phyloP scores from a whole-genome alignment of 2,888 invertebrate species.

The Agrochola circellaris region DNA sequence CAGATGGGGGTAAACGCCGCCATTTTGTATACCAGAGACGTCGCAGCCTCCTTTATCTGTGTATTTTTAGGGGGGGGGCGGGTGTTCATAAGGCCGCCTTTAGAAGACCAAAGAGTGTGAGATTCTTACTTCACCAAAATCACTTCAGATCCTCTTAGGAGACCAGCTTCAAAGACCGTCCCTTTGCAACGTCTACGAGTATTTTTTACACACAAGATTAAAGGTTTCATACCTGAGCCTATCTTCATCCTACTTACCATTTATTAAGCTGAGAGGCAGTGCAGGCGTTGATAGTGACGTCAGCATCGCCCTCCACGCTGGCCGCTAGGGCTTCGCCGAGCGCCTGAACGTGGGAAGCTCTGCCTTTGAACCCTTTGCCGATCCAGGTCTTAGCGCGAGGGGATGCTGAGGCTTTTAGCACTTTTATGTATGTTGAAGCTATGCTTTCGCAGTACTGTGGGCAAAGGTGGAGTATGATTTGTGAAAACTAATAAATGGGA shows the following conservation, averaged over 20 bases:
- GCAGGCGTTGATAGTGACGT: conserved; percentile 77
- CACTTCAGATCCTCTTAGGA: not conserved
- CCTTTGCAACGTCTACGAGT: not conserved
- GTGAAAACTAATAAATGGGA: not conserved
- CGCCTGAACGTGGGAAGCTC: conserved; percentile 84
- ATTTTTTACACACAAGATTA: not conserved
- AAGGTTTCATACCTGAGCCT: not conserved
- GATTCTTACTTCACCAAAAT: not conserved
- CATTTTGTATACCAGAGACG: no score
- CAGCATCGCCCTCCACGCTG: conserved; percentile 77
- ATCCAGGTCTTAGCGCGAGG: conserved; percentile 80
- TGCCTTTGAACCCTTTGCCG: conserved; percentile 84
- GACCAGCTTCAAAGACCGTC: not conserved
- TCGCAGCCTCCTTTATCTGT: no score
- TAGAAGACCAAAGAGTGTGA: not conserved
- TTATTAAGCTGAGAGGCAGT: conserved; percentile 76
- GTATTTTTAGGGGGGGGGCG: no score
- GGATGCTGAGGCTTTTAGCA: conserved; percentile 89
- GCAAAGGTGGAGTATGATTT: not conserved
- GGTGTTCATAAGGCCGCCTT: no score
- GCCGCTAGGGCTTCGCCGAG: conserved; percentile 85
- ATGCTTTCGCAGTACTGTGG: conserved; percentile 94
- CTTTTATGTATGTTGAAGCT: conserved; percentile 94
- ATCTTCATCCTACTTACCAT: conserved; percentile 72
- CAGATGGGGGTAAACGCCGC: no score